Evolutionary conservation across 2,888 invertebrate genomes (phyloP).

Genomic region (Ligdia adustata): DNA sequence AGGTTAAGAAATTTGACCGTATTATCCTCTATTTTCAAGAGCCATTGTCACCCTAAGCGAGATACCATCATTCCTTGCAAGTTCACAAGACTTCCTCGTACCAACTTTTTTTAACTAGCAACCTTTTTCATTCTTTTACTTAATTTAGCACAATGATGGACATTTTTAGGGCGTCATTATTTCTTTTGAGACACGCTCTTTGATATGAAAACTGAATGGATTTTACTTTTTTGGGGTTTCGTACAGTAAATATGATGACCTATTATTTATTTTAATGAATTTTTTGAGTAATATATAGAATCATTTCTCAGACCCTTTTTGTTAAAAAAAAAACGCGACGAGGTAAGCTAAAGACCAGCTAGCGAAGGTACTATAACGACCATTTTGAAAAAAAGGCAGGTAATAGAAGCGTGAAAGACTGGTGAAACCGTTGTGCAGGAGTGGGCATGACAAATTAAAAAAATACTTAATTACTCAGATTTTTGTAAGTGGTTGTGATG

Average conservation of each 20-base stretch:
- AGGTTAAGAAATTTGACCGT: neutral
- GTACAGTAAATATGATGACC: neutral
- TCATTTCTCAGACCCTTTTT: too few relatives aligned
- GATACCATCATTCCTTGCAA: constrained; percentile 18
- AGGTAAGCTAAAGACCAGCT: too few relatives aligned
- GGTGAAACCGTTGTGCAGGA: too few relatives aligned
- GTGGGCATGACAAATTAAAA: too few relatives aligned
- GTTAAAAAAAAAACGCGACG: too few relatives aligned
- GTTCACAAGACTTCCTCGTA: constrained; percentile 23
- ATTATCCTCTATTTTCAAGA: neutral
- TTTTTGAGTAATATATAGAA: too few relatives aligned
- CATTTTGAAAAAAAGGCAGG: too few relatives aligned
- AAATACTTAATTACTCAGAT: too few relatives aligned
- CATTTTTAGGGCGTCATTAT: constrained; percentile 30
- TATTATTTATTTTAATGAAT: too few relatives aligned
- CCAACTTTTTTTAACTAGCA: constrained; percentile 27
- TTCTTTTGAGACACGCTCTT: constrained; percentile 30
- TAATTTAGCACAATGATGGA: constrained; percentile 32
- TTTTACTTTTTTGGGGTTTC: constrained; percentile 9
- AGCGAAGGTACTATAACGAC: too few relatives aligned
- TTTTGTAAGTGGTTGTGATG: too few relatives aligned
- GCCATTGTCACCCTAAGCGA: neutral
- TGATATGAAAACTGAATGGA: constrained; percentile 16
- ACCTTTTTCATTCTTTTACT: constrained; percentile 28
- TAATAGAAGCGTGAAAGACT: too few relatives aligned